Base-by-base conservation (phyloP, 1,140 invertebrate species). In the Sminthurinus signatus region DNA sequence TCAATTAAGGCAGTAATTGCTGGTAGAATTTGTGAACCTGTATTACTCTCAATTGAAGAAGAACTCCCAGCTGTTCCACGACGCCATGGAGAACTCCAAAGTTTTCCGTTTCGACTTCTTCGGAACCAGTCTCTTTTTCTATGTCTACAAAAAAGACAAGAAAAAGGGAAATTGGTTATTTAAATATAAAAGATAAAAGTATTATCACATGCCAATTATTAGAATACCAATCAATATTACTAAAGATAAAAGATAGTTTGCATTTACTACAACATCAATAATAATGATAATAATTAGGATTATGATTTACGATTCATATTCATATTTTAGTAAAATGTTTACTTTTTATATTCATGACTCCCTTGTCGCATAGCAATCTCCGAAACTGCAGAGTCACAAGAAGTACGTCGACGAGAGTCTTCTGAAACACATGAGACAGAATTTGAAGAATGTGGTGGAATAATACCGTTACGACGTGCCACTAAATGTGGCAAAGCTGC, bases 401-500 rank as follows among this genome's bases (percentile, higher is more conserved):
- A 65, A 19, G 64, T 60, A 10, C 64, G 28, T n/a, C 64, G 36
- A 4, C 56, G 56, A 43, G 60, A 48, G 21, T 55, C 63, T 58
- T 63, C 59, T 64, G 61, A 55, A 23, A 55, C 32, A 67, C 70
- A 74, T 42, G 73, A 74, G 17, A 65, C 69, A 10, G 74, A 75
- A 55, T 65, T 62, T n/a, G 65, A 60, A 2, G 59, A 65, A 28
- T 66, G 64, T 0, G 69, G 69, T 15, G 60, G 62, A 21, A 74
- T 82, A 0, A 92, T 73, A 1, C 89, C 92, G 64, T 88, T 88
- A 72, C 91, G 80, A 21, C 93, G 79, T 29, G 84, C 85, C 0
- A 96, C 84, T 67, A 95, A 83, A 70, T 91, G 87, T 0, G 91
- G 91, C 46, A 96, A 79, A 64, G 90, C 91, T 39, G 86, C 87